phyloP scores from a whole-genome alignment of 2,113 vertebrate species.

The Anhinga rufa region DNA sequence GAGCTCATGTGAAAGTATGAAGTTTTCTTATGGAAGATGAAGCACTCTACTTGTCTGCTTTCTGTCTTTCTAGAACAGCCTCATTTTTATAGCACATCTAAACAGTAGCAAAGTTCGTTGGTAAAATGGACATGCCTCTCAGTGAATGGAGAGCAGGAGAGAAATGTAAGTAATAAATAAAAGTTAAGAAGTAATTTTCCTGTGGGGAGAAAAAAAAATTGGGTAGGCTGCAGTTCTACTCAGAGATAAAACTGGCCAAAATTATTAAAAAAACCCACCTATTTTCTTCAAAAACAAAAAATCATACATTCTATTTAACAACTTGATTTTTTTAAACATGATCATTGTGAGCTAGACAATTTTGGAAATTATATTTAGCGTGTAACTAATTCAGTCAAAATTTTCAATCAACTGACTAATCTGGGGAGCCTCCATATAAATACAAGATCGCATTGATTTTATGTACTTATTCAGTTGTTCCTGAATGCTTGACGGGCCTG shows the following conservation, averaged over 20 bases:
- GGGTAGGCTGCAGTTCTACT: background rate
- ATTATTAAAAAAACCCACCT: background rate
- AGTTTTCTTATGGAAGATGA: background rate
- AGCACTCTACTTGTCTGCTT: background rate
- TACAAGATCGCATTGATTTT: conserved; percentile 61
- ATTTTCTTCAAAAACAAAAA: background rate
- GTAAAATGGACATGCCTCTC: background rate
- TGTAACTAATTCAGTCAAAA: background rate
- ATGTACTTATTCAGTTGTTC: conserved; percentile 42
- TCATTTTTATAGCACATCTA: background rate
- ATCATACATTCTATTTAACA: background rate
- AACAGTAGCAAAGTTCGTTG: background rate
- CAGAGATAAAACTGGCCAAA: background rate
- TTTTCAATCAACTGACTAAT: conserved; percentile 8
- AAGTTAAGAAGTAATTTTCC: background rate
- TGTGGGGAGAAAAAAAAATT: background rate
- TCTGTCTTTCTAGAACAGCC: background rate
- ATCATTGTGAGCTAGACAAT: background rate
- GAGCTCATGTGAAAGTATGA: background rate
- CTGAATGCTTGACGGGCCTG: conserved; percentile 16
- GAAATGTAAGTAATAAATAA: background rate
- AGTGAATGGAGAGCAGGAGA: background rate
- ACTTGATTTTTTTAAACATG: background rate
- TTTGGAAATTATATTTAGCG: background rate
- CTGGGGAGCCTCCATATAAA: conserved; percentile 1